Evolutionary conservation across 1,140 invertebrate genomes (phyloP).

Genomic region (Bombus confusus): DNA sequence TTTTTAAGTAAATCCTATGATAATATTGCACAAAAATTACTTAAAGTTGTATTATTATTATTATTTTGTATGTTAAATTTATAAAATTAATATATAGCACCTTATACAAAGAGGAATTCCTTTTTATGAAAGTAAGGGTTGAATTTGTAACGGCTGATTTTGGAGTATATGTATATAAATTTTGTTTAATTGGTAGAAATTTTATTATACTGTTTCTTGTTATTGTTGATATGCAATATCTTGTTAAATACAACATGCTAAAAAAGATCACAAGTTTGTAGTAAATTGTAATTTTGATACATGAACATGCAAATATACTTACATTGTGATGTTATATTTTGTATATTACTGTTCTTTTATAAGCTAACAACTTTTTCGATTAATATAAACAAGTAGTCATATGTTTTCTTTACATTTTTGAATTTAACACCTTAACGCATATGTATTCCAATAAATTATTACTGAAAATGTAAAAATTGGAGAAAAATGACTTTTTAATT

Average conservation of each 20-base stretch:
- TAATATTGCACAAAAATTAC: conserved; percentile 20
- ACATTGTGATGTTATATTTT: neutral
- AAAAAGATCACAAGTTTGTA: neutral
- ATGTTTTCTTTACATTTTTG: neutral
- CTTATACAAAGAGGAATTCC: conserved; percentile 31
- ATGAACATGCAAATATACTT: neutral
- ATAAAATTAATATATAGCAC: conserved; percentile 18
- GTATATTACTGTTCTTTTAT: neutral
- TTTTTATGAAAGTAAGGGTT: conserved; percentile 18
- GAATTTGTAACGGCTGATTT: neutral
- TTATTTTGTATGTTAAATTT: neutral
- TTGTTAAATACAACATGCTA: conserved; percentile 52
- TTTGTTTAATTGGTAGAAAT: neutral
- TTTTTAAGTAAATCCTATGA: conserved; percentile 38
- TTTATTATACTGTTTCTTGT: conserved; percentile 3
- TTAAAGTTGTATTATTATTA: neutral
- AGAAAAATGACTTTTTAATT: neutral
- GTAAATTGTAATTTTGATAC: neutral
- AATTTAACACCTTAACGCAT: neutral
- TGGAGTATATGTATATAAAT: conserved; percentile 3
- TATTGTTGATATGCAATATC: conserved; percentile 32
- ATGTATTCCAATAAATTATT: neutral
- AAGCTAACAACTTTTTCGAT: neutral
- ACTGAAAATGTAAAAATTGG: neutral
- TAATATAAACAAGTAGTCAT: neutral